Percentiles rank a stretch among this genome's conserved stretches.
These are phyloP conservation scores for Myotis myotis DNA, from an alignment of 2,797 vertebrate genomes.

Conservation along the genomic window DNA sequence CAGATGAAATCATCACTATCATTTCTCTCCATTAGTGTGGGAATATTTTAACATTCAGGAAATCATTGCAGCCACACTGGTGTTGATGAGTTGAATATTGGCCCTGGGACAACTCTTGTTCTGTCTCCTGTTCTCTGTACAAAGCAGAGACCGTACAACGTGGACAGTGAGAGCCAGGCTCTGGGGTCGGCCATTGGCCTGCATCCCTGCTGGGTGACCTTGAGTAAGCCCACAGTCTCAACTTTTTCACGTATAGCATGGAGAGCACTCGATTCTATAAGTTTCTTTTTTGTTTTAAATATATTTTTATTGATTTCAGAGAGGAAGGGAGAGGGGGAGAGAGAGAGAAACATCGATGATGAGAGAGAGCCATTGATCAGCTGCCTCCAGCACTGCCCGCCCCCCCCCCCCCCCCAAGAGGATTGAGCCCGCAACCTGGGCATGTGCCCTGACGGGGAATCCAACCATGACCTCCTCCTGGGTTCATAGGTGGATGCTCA, in stretches of 20 bases:
- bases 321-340: too few species aligned
- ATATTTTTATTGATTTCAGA: too few species aligned
- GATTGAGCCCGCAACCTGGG: too few species aligned
- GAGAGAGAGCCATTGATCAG: too few species aligned
- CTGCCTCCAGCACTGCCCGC: too few species aligned
- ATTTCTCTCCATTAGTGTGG: neutral
- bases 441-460: too few species aligned
- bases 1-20: neutral
- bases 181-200: neutral
- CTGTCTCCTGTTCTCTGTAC: neutral
- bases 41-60: neutral
- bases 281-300: neutral
- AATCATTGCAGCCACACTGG: neutral
- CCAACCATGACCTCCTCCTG: too few species aligned
- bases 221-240: neutral
- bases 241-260: neutral
- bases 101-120: neutral
- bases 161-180: neutral
- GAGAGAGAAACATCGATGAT: too few species aligned
- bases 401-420: too few species aligned
- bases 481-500: too few species aligned
- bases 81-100: neutral
- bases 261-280: neutral
- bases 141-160: rapidly evolving
- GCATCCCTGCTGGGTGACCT: neutral